Evolutionary conservation across 2,113 vertebrate species (phyloP).

Genomic region (Lipotes vexillifer): DNA sequence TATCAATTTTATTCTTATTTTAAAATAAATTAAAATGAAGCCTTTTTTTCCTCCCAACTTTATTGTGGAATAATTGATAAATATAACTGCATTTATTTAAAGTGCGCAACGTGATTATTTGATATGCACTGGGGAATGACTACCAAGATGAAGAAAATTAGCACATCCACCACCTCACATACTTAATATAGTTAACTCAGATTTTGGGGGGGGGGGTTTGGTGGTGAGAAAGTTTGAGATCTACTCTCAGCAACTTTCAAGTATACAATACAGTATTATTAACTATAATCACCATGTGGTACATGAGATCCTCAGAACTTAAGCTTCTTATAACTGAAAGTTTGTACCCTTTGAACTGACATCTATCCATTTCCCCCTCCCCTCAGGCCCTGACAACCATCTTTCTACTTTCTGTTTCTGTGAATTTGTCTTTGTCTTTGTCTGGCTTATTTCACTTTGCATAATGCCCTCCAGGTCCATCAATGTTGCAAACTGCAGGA

Average conservation of each 20-base stretch:
- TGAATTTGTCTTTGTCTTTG: neutral
- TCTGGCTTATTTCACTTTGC: neutral
- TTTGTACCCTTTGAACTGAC: neutral
- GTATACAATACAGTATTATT: no score
- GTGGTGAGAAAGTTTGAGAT: neutral
- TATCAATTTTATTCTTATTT: neutral
- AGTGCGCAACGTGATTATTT: neutral
- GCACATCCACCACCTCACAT: neutral
- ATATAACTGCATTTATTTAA: neutral
- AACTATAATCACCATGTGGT: neutral
- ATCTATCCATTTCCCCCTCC: neutral
- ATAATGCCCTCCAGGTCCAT: neutral
- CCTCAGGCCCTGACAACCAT: neutral
- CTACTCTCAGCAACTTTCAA: neutral
- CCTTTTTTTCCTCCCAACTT: neutral
- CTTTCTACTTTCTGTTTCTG: neutral
- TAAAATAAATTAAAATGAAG: neutral
- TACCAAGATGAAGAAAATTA: neutral
- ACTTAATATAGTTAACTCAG: neutral
- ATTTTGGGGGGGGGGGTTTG: no score
- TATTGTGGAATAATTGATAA: neutral
- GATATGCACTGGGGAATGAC: neutral
- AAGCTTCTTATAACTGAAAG: neutral
- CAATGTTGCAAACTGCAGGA: neutral
- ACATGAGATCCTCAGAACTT: neutral